Base-by-base conservation (phyloP, 1,140 invertebrate genomes). In the Halesus radiatus region DNA sequence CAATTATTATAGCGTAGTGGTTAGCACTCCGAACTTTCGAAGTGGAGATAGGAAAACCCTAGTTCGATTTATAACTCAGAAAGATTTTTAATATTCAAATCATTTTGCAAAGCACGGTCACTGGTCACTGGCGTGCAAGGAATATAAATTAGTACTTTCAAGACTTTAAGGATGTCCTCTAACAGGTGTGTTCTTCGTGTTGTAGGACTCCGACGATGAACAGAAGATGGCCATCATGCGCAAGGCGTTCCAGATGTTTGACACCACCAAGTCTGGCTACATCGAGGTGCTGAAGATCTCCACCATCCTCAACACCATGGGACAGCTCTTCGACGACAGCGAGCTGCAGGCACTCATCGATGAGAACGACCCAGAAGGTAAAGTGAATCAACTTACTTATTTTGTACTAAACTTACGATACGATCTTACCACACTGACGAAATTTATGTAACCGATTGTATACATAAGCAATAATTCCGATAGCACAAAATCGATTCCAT, bases 171-270 rank as follows among this genome's bases (percentile, higher is more conserved):
- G 1, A 45, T 45, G 37, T 20, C 3, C 1, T 18, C 62, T 83
- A n/a, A 66, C 23, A 32, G 29, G 3, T 52, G n/a, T 70, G 16
- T 79, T 83, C 86, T 85, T 84, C 45, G 10, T 74, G 20, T 18
- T 26, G 15, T 84, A 94, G 93, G 93, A 93, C 80, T 84, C 87
- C 79, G 93, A 94, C 87, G 94, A 95, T 87, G 94, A 95, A 83
- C 94, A 96, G 88, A 96, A 96, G 89, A 93, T 94, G 91, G 94
- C 94, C 85, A 94, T 97, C 88, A 95, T 97, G 91, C 94, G 95
- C 85, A 97, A 97, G 87, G 96, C 96, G 82, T 98, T 98, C 91
- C 94, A 96, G 88, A 98, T 98, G 96, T 98, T 97, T 85, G 97
- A 98, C 88, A 96, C 96, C 80, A 94, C 94, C 77, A 97, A 97